These are phyloP conservation scores for Coturnix japonica DNA, from an alignment of 2,113 vertebrate genomes.

Conservation along the genomic window DNA sequence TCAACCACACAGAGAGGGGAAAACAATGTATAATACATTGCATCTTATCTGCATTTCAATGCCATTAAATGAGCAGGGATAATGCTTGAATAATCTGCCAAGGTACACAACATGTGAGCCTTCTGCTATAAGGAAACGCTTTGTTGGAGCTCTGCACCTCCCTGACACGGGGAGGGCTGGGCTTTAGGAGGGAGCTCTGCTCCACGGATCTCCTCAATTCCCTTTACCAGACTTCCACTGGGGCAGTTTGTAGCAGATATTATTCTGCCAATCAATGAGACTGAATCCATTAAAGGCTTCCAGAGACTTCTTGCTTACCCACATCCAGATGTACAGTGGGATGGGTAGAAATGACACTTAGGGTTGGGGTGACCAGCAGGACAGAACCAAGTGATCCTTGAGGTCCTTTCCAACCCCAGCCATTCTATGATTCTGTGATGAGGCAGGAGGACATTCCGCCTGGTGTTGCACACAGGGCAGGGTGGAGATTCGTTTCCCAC, in stretches of 20 bases:
- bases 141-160: background rate
- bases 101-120: background rate
- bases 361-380: background rate
- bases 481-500: background rate
- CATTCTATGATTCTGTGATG: too few species aligned
- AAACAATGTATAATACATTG: background rate
- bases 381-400: background rate
- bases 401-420: too few species aligned
- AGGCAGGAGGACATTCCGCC: background rate
- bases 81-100: slow-evolving; percentile 62
- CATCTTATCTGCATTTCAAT: slow-evolving; percentile 58
- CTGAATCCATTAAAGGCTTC: background rate
- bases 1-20: background rate
- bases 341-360: background rate
- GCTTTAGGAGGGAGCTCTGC: background rate
- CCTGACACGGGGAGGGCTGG: background rate
- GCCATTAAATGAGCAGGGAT: slow-evolving; percentile 34
- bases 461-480: background rate
- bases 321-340: background rate
- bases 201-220: background rate
- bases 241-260: background rate
- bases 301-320: background rate
- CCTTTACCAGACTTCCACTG: background rate
- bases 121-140: background rate
- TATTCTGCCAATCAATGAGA: background rate